Conservation (phyloP, 2,113 vertebrate species). For the Podilymbus podiceps region DNA sequence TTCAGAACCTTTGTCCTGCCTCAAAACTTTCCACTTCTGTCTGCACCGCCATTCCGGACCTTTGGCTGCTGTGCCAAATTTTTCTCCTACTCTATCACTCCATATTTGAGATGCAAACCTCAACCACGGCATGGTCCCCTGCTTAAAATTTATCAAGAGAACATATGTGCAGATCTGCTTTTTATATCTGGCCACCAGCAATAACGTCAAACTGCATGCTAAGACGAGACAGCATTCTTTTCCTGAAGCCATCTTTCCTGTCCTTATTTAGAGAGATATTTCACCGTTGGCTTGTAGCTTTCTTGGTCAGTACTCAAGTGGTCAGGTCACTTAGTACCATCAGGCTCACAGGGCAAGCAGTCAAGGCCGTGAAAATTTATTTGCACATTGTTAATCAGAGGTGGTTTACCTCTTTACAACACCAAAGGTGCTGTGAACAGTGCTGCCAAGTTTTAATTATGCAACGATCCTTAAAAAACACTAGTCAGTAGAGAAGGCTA, state of each 20-base stretch:
- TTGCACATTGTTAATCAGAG: not conserved
- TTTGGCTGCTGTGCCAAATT: not conserved
- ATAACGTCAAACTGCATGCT: slow-evolving; percentile 22
- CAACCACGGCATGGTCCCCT: not conserved
- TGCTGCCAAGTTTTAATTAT: not conserved
- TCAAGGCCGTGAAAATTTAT: not conserved
- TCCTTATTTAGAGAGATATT: not conserved
- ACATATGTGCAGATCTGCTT: not conserved
- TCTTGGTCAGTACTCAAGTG: not conserved
- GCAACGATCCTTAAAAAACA: not conserved
- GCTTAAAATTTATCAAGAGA: not conserved
- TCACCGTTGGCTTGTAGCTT: not conserved
- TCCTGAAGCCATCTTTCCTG: not conserved
- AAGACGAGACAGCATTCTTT: not conserved
- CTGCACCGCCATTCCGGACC: not conserved
- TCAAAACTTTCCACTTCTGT: not conserved
- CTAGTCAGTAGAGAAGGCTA: not conserved
- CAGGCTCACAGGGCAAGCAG: not conserved
- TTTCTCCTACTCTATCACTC: slow-evolving; percentile 43
- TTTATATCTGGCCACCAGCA: slow-evolving; percentile 10
- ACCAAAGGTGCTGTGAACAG: not conserved
- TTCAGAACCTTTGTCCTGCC: not conserved
- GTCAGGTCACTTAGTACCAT: not conserved
- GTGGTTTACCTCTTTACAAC: not conserved
- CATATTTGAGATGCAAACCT: slow-evolving; percentile 22